phyloP scores from a whole-genome alignment of 2,113 vertebrate genomes.

The Mellivora capensis region DNA sequence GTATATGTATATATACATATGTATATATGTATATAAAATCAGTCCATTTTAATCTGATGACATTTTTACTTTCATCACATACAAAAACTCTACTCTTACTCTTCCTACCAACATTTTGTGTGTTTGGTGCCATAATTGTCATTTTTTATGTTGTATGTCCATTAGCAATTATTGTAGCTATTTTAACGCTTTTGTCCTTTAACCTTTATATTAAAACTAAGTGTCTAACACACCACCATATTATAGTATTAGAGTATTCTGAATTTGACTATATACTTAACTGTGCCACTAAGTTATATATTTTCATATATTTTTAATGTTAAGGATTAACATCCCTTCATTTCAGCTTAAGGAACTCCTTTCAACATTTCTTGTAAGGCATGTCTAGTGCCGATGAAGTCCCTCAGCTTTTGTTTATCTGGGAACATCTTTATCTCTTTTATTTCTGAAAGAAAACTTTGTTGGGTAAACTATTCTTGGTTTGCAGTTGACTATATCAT shows the following conservation, averaged over 20 bases:
- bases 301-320: background rate
- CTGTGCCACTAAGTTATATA: background rate
- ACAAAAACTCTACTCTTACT: background rate
- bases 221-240: background rate
- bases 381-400: background rate
- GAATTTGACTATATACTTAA: background rate
- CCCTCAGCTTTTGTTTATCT: background rate
- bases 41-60: background rate
- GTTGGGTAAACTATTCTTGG: background rate
- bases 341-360: background rate
- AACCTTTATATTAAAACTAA: background rate
- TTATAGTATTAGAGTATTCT: background rate
- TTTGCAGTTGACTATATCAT: background rate
- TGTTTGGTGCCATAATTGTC: background rate
- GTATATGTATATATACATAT: fast-evolving
- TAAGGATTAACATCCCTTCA: background rate
- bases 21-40: too few relatives aligned
- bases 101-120: background rate
- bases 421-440: background rate
- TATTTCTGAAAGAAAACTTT: background rate
- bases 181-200: background rate
- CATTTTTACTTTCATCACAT: background rate
- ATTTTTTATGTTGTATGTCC: background rate
- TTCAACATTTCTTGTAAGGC: background rate
- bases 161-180: background rate